phyloP scores from a whole-genome alignment of 2,888 invertebrate genomes.

The Oxytorus armatus region DNA sequence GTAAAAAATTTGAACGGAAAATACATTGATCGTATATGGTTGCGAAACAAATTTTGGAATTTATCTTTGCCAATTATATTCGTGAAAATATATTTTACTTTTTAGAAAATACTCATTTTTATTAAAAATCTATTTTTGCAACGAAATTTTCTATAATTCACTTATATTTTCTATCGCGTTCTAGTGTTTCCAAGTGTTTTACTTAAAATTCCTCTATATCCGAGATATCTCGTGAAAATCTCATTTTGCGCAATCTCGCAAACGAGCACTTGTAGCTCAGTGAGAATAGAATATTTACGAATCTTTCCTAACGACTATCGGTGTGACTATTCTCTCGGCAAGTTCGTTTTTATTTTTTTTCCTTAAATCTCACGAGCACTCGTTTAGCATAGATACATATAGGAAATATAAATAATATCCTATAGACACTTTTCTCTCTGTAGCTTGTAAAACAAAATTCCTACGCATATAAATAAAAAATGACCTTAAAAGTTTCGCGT shows the following conservation, averaged over 20 bases:
- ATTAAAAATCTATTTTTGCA: no score
- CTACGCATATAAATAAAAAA: slow-evolving; percentile 38
- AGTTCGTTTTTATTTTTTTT: slow-evolving; percentile 39
- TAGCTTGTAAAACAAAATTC: slow-evolving; percentile 51
- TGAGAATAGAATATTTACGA: slow-evolving; percentile 26
- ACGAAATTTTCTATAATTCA: neutral
- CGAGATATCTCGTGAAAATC: neutral
- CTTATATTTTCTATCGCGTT: no score
- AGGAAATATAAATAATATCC: slow-evolving; percentile 29
- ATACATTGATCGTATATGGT: no score
- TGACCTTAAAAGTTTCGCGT: slow-evolving; percentile 36
- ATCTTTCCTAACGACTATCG: slow-evolving; percentile 38
- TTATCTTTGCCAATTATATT: no score
- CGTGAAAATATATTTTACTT: no score
- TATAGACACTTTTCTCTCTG: slow-evolving; percentile 35
- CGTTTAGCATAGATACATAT: slow-evolving; percentile 2
- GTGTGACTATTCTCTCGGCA: slow-evolving; percentile 33
- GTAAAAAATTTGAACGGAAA: no score
- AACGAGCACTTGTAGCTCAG: neutral
- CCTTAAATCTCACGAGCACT: slow-evolving; percentile 39
- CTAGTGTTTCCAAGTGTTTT: no score
- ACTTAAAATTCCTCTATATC: neutral
- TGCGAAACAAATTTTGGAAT: no score
- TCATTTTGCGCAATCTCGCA: slow-evolving; percentile 12
- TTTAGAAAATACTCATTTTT: no score